Percentiles rank a stretch among this genome's conserved stretches.
Conservation (phyloP, 2,797 vertebrate species). For the Myripristis murdjan region DNA sequence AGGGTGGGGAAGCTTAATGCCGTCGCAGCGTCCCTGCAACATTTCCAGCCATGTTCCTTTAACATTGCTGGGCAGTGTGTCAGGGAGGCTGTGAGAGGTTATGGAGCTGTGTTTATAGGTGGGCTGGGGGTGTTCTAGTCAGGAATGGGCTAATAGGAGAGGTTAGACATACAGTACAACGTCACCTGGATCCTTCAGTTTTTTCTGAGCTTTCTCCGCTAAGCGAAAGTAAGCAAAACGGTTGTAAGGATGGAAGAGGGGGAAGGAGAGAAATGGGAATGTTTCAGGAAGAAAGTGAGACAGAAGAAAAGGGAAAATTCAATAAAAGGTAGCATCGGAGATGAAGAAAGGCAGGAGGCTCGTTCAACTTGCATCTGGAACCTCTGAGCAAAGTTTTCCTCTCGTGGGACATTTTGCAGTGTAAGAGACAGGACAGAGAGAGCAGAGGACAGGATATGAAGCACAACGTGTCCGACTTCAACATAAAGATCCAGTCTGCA, state of each 20-base stretch:
- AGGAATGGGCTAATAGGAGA: slow-evolving; percentile 84
- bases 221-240: slow-evolving; percentile 86
- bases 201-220: slow-evolving; percentile 89
- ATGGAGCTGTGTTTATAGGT: slow-evolving; percentile 56
- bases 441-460: background rate
- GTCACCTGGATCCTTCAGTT: slow-evolving; percentile 95
- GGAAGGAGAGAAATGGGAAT: slow-evolving; percentile 87
- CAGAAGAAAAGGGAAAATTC: slow-evolving; percentile 90
- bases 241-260: slow-evolving; percentile 62
- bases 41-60: slow-evolving; percentile 48
- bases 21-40: slow-evolving; percentile 79
- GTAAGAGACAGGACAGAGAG: background rate
- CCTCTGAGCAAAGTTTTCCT: background rate
- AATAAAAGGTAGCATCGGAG: slow-evolving; percentile 88
- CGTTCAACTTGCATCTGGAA: background rate
- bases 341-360: slow-evolving; percentile 79
- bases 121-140: slow-evolving; percentile 74
- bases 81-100: slow-evolving; percentile 61
- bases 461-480: slow-evolving; percentile 31
- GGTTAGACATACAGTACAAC: slow-evolving; percentile 86
- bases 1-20: slow-evolving; percentile 49
- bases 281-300: slow-evolving; percentile 86
- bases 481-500: slow-evolving; percentile 67
- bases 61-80: slow-evolving; percentile 26
- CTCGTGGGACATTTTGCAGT: background rate